Conservation (phyloP, 2,797 vertebrate genomes). For the Pteronotus mesoamericanus region DNA sequence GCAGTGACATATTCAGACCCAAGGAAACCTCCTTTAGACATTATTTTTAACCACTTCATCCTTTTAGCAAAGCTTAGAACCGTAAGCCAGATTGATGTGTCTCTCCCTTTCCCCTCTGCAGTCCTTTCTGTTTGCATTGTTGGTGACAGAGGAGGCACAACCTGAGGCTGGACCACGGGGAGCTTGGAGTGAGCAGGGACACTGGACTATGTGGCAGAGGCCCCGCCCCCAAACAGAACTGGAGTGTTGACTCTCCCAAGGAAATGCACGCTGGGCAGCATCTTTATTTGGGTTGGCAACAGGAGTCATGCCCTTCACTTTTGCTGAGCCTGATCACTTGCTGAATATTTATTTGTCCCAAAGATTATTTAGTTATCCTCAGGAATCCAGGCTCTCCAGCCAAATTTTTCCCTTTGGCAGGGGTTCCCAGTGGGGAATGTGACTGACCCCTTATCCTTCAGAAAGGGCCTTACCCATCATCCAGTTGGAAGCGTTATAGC, state of each 20-base stretch:
- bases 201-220: neutral
- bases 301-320: neutral
- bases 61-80: neutral
- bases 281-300: slow-evolving; percentile 37
- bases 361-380: slow-evolving; percentile 68
- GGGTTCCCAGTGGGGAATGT: neutral
- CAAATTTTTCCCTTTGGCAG: neutral
- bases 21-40: neutral
- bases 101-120: neutral
- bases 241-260: neutral
- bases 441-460: slow-evolving; percentile 1
- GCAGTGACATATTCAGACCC: neutral
- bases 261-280: neutral
- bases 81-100: neutral
- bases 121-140: neutral
- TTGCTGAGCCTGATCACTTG: neutral
- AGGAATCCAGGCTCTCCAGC: neutral
- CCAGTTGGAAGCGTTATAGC: neutral
- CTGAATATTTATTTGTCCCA: slow-evolving; percentile 74
- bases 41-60: neutral
- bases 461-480: neutral
- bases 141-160: neutral
- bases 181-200: neutral
- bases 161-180: neutral
- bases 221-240: neutral